Conservation (phyloP, 2,113 vertebrate species). For the Chaetops frenatus region DNA sequence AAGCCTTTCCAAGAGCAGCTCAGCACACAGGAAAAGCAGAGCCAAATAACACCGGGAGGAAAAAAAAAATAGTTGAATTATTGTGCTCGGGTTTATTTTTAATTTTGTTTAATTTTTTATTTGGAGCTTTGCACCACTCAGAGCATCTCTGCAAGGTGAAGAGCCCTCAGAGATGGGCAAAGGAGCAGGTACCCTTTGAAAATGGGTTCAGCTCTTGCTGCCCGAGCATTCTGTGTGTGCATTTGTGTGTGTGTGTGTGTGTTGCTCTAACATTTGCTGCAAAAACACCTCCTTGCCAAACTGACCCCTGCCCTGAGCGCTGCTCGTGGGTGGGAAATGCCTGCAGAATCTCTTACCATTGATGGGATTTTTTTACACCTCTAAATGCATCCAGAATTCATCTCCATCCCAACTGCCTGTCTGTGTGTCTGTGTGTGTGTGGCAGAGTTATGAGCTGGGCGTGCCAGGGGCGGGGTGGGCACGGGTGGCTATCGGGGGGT, state of each 20-base stretch:
- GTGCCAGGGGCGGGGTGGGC: not conserved
- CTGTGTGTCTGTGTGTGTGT: rapidly evolving
- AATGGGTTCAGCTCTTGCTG: not conserved
- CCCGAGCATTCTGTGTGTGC: not conserved
- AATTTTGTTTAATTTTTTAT: not conserved
- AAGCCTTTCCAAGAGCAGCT: not conserved
- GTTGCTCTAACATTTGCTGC: not conserved
- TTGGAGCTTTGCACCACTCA: not conserved
- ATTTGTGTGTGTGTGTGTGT: not conserved
- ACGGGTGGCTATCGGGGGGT: not conserved
- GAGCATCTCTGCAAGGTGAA: not conserved
- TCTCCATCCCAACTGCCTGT: not conserved
- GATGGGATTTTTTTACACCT: conserved; percentile 5
- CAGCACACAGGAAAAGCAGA: not conserved
- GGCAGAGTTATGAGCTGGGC: not conserved
- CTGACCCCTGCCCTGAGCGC: not conserved
- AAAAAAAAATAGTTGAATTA: too few relatives aligned
- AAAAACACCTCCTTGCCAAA: not conserved
- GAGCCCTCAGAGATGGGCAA: not conserved
- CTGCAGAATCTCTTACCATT: not conserved
- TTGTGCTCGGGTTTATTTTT: not conserved
- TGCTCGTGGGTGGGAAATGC: not conserved
- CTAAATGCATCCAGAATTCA: not conserved
- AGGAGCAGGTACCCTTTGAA: not conserved
- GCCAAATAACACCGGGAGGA: not conserved